A percentile compares a stretch with the other conserved stretches of the same genome.
Conservation (phyloP, 2,888 invertebrate species). For the Ptychoptera contaminata region DNA sequence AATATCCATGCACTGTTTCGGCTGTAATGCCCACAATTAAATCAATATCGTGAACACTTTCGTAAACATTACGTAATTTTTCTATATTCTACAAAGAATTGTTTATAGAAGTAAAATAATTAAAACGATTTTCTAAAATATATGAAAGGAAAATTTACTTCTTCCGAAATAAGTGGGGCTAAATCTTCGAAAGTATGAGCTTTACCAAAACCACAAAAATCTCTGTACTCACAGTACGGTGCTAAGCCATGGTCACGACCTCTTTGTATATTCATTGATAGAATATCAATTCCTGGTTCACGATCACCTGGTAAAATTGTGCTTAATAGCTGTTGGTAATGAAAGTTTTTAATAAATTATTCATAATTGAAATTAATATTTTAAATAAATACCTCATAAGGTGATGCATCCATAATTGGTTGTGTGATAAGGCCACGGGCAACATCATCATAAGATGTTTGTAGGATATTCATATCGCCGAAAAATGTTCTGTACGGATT, state of each 20-base stretch:
- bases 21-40: slow-evolving; percentile 57
- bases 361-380: too few relatives aligned
- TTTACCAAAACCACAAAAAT: slow-evolving; percentile 45
- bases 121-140: too few relatives aligned
- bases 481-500: background rate
- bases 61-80: slow-evolving; percentile 25
- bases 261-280: slow-evolving; percentile 53
- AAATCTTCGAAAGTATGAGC: slow-evolving; percentile 44
- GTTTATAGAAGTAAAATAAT: too few relatives aligned
- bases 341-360: slow-evolving; percentile 33
- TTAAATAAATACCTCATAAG: slow-evolving; percentile 5
- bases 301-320: too few relatives aligned
- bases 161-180: slow-evolving; percentile 38
- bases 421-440: slow-evolving; percentile 40
- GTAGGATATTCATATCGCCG: background rate
- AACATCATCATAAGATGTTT: slow-evolving; percentile 35
- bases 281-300: slow-evolving; percentile 43
- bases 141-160: too few relatives aligned
- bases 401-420: slow-evolving; percentile 3
- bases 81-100: slow-evolving; percentile 33
- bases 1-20: slow-evolving; percentile 45
- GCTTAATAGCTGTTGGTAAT: too few relatives aligned
- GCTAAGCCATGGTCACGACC: slow-evolving; percentile 56
- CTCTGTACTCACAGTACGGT: slow-evolving; percentile 53
- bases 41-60: slow-evolving; percentile 44